Conservation (phyloP, 2,113 vertebrate species). For the Notechis scutatus region DNA sequence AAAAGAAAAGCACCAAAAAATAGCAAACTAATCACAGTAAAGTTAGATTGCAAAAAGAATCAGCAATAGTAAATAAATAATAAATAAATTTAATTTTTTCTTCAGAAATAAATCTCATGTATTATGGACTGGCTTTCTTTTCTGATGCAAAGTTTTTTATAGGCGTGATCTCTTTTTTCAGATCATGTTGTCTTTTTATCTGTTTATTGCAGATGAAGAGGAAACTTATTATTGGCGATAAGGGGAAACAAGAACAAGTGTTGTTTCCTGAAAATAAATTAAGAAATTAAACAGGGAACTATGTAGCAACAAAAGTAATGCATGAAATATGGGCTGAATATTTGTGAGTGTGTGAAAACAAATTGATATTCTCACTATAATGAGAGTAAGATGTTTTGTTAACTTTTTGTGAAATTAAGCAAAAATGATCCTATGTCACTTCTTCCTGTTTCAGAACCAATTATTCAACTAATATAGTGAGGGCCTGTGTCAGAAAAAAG, state of each 20-base stretch:
- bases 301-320: not conserved
- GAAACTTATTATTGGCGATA: not conserved
- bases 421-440: not conserved
- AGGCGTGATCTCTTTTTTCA: not conserved
- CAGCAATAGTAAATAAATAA: no score
- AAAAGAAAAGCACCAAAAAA: not conserved
- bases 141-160: not conserved
- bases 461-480: not conserved
- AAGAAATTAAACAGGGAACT: not conserved
- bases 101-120: not conserved
- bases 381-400: not conserved
- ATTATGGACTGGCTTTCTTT: not conserved
- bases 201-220: not conserved
- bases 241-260: not conserved
- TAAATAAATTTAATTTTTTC: not conserved
- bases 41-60: not conserved
- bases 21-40: not conserved
- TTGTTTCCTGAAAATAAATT: not conserved
- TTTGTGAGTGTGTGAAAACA: not conserved
- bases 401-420: not conserved
- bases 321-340: not conserved
- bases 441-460: not conserved
- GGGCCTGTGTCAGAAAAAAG: not conserved
- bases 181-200: not conserved
- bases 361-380: not conserved